Evolutionary conservation across 2,888 invertebrate genomes (phyloP).

Genomic region (Eristalis arbustorum): DNA sequence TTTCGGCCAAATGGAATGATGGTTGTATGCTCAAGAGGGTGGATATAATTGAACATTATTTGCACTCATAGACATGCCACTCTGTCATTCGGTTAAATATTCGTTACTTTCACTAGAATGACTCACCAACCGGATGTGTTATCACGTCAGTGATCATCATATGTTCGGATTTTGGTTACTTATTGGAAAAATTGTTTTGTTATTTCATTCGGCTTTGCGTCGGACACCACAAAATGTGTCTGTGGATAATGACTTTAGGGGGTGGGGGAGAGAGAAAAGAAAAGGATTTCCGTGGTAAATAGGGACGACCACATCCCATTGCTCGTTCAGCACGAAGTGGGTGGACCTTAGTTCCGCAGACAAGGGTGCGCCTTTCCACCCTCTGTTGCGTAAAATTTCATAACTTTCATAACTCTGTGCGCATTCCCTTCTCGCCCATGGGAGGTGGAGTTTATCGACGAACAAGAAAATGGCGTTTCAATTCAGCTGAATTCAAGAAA

Average conservation of each 20-base stretch:
- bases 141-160: constrained; percentile 75
- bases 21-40: constrained; percentile 76
- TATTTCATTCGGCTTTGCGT: constrained; percentile 71
- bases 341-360: constrained; percentile 8
- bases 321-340: neutral
- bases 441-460: constrained; percentile 39
- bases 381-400: constrained; percentile 49
- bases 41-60: constrained; percentile 77
- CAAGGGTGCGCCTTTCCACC: constrained; percentile 51
- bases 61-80: constrained; percentile 42
- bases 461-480: constrained; percentile 40
- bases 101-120: constrained; percentile 48
- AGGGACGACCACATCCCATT: neutral
- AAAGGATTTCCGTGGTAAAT: neutral
- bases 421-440: constrained; percentile 30
- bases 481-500: neutral
- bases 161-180: constrained; percentile 78
- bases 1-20: constrained; percentile 66
- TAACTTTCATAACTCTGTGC: constrained; percentile 59
- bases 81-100: constrained; percentile 19
- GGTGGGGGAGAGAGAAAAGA: neutral
- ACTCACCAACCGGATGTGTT: constrained; percentile 34
- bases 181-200: constrained; percentile 80
- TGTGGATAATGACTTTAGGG: neutral
- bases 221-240: neutral